Percentiles rank a stretch among this genome's conserved stretches.
phyloP scores from a whole-genome alignment of 2,797 vertebrate species.

The Pantherophis vulpinus region DNA sequence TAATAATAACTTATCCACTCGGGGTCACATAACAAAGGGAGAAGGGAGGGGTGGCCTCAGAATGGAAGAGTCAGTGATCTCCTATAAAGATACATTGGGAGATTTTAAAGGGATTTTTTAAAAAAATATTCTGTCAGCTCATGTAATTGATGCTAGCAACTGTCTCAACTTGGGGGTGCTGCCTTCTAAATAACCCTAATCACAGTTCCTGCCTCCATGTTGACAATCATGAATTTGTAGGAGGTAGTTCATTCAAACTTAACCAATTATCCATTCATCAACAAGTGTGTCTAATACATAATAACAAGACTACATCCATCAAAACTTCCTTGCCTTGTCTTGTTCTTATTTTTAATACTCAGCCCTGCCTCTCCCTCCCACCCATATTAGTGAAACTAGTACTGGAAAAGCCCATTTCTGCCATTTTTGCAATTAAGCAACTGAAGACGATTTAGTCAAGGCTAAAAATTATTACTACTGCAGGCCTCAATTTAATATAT shows the following conservation, averaged over 20 bases:
- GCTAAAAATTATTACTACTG: not conserved
- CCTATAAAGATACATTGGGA: not conserved
- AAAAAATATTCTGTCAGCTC: not conserved
- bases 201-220: not conserved
- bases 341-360: not conserved
- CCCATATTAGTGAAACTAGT: not conserved
- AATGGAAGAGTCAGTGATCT: not conserved
- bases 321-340: not conserved
- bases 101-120: not conserved
- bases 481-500: not conserved
- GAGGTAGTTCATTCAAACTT: not conserved
- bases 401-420: not conserved
- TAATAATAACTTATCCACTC: not conserved
- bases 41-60: not conserved
- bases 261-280: not conserved
- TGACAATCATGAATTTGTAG: not conserved
- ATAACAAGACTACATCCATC: not conserved
- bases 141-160: not conserved
- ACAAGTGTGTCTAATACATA: not conserved
- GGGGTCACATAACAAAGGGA: not conserved
- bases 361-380: too few relatives aligned
- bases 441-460: not conserved
- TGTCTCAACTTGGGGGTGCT: not conserved
- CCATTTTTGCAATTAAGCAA: not conserved
- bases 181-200: not conserved